A percentile compares a stretch with the other conserved stretches of the same genome.
Conservation (phyloP, 2,888 invertebrate genomes). For the Harmothoe impar region DNA sequence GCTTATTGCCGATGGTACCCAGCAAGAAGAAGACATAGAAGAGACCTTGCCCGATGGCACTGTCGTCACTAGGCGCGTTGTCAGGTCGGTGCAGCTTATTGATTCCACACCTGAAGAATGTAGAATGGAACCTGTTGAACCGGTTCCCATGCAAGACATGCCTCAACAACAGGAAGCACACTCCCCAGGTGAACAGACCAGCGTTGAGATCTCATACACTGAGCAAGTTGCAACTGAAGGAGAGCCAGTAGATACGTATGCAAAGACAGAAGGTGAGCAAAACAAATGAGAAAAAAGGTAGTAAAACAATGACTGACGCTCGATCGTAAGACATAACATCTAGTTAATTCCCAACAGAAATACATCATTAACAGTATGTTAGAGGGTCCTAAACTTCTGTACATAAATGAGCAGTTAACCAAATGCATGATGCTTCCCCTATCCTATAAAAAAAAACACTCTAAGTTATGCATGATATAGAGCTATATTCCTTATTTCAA, state of each 20-base stretch:
- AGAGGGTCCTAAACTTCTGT: neutral
- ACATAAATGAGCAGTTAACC: neutral
- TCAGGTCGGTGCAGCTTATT: neutral
- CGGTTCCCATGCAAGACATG: neutral
- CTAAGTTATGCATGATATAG: slow-evolving; percentile 11
- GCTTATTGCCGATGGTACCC: neutral
- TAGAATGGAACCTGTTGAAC: neutral
- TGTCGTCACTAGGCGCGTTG: slow-evolving; percentile 67
- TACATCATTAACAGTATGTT: neutral
- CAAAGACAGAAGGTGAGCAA: slow-evolving; percentile 19
- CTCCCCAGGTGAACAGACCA: neutral
- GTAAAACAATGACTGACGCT: neutral
- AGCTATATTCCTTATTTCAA: neutral
- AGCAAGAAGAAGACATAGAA: slow-evolving; percentile 64
- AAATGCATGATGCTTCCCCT: slow-evolving; percentile 34
- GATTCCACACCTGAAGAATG: neutral
- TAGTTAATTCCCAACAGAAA: slow-evolving; percentile 44
- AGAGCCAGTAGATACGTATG: slow-evolving; percentile 43
- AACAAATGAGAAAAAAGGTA: neutral
- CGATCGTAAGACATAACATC: neutral
- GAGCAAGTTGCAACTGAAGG: neutral
- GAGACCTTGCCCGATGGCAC: slow-evolving; percentile 77
- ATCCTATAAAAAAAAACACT: neutral
- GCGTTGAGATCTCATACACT: slow-evolving; percentile 11
- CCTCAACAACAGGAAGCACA: neutral